Evolutionary conservation across 2,797 vertebrate genomes (phyloP).

Genomic region (Harpagifer antarcticus): DNA sequence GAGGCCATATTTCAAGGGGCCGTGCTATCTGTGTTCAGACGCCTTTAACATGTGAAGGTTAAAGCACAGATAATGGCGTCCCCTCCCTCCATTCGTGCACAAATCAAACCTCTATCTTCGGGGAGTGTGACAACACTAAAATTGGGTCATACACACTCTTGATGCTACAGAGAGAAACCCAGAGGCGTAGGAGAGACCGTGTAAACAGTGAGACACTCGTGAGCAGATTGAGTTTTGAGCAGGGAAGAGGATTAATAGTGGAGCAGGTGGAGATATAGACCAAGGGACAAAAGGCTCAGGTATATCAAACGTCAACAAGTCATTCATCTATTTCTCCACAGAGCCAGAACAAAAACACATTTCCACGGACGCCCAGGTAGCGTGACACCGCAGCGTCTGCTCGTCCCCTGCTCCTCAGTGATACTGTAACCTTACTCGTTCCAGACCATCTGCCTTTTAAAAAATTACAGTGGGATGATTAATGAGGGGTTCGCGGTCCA

Average conservation of each 20-base stretch:
- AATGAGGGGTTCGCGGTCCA: conserved; percentile 72
- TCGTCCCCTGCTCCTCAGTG: conserved; percentile 33
- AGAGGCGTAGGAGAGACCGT: conserved; percentile 29
- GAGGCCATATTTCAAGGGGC: conserved; percentile 80
- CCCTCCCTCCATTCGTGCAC: conserved; percentile 55
- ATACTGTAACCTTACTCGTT: conserved; percentile 69
- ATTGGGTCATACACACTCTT: conserved; percentile 70
- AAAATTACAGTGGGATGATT: conserved; percentile 82
- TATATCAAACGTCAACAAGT: not conserved
- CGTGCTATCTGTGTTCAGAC: conserved; percentile 62
- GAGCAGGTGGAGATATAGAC: conserved; percentile 20
- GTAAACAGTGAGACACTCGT: conserved; percentile 40
- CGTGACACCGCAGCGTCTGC: conserved; percentile 23
- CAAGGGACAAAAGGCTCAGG: not conserved
- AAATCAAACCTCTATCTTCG: conserved; percentile 77
- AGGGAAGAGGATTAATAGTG: conserved; percentile 17
- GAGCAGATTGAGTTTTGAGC: conserved; percentile 32
- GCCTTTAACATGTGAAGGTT: conserved; percentile 81
- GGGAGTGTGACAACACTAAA: conserved; percentile 61
- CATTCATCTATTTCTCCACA: not conserved
- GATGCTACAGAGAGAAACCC: conserved; percentile 41
- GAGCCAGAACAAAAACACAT: conserved; percentile 18
- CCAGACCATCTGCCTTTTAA: conserved; percentile 80
- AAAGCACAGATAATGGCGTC: conserved; percentile 76
- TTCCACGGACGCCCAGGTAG: conserved; percentile 23